Evolutionary conservation across 2,797 vertebrate genomes (phyloP).

Genomic region (Galago senegalensis): DNA sequence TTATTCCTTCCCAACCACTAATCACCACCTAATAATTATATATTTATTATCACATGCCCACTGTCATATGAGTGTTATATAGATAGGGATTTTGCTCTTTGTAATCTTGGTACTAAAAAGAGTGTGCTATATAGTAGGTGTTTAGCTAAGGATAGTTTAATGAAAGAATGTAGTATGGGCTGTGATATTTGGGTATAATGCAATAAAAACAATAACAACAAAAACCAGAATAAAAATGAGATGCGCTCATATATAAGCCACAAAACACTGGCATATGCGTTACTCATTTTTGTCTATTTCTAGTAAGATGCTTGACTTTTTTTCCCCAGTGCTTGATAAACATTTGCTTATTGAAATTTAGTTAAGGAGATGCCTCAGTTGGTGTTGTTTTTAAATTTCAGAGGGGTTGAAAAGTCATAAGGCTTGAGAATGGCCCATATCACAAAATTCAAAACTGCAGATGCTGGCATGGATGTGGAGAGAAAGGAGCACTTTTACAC

Average conservation of each 20-base stretch:
- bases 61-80: not conserved
- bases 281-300: not conserved
- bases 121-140: not conserved
- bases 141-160: not conserved
- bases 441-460: too few species aligned
- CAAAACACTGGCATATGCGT: not conserved
- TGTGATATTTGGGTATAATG: not conserved
- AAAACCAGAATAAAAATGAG: not conserved
- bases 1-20: not conserved
- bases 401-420: too few species aligned
- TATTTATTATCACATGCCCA: not conserved
- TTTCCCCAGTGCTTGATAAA: too few species aligned
- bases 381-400: too few species aligned
- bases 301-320: too few species aligned
- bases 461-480: too few species aligned
- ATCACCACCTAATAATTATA: not conserved
- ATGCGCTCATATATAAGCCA: not conserved
- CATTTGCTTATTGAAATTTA: too few species aligned
- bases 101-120: not conserved
- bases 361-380: too few species aligned
- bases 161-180: not conserved
- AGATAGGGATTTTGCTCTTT: not conserved
- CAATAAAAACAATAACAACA: not conserved
- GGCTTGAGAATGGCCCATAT: too few species aligned
- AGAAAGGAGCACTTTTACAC: too few species aligned